A percentile compares a stretch with the other conserved stretches of the same genome.
Evolutionary conservation across 2,888 invertebrate species (phyloP).

Genomic region (Drosophila anomelani): DNA sequence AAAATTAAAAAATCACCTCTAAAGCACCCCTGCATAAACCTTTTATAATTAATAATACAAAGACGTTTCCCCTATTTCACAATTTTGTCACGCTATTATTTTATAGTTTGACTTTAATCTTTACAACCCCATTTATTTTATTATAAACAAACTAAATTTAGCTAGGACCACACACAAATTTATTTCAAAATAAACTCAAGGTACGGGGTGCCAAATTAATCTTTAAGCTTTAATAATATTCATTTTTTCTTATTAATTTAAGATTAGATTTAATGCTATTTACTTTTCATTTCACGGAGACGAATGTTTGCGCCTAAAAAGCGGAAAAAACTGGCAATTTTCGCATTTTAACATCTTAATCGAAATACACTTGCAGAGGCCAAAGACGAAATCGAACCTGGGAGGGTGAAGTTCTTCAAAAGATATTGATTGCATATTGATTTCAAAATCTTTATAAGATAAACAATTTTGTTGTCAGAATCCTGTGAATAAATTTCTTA

Average conservation of each 20-base stretch:
- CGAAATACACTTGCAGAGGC: background rate
- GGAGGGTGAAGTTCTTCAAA: background rate
- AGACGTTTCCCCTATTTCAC: background rate
- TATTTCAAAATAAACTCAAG: background rate
- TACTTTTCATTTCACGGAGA: background rate
- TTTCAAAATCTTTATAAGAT: background rate
- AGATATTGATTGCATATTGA: background rate
- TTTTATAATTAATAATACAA: too few relatives aligned
- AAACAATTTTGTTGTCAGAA: background rate
- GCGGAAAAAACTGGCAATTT: background rate
- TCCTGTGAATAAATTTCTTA: background rate
- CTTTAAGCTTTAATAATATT: background rate
- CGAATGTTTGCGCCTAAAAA: background rate
- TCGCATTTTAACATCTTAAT: background rate
- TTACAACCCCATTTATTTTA: background rate
- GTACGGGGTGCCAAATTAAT: background rate
- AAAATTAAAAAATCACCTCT: background rate
- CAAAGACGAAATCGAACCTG: background rate
- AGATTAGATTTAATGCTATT: conserved; percentile 3
- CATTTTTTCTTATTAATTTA: background rate
- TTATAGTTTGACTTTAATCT: too few relatives aligned
- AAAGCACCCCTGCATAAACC: background rate
- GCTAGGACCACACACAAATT: background rate
- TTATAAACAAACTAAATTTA: background rate
- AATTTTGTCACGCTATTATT: too few relatives aligned